Evolutionary conservation across 2,113 vertebrate species (phyloP), one percentile per base, ranked within the genome.

Genomic region (Engystomops pustulosus): DNA sequence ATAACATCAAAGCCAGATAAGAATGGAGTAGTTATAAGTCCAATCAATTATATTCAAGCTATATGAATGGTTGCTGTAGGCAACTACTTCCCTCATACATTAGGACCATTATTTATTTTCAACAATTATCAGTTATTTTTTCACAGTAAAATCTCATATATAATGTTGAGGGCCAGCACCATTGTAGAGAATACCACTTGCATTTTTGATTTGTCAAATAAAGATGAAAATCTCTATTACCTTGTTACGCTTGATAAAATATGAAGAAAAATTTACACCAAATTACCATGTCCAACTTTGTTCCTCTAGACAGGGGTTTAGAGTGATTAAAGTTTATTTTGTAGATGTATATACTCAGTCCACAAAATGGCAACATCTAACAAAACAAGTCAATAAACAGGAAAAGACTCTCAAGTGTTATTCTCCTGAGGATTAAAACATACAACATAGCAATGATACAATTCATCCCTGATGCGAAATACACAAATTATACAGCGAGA

Each of bases 401-500:
- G 47, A 70, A 41, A 71, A 81, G 44, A 81, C 67, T 82, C 51
- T 36, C 47, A 81, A 81, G 65, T 71, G 47, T 38, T 23, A 68
- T 82, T 36, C 60, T 81, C 80, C 80, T 82, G 80, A 82, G 80
- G 80, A 58, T 72, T 82, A 53, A 82, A 72, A 72, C 80, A 72
- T 72, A 71, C 55, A 82, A 44, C 49, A 60, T 67, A 68, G 60
- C 80, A 72, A 74, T 82, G 80, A 82, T 60, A 60, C 49, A 72
- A 41, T 44, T 58, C 38, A 72, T 82, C 80, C 80, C 80, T 82
- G 80, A 82, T 81, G 47, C 65, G 18, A 27, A 55, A 58, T 32
- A 72, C 11, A 72, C 18, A 51, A 18, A 27, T 23, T 68, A 36
- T 32, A 80, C 41, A 32, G 45, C 27, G 7, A 51, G 79, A 51